These are phyloP conservation scores for Enteromius radiatus DNA, from an alignment of 2,797 vertebrate genomes.

Conservation along the genomic window DNA sequence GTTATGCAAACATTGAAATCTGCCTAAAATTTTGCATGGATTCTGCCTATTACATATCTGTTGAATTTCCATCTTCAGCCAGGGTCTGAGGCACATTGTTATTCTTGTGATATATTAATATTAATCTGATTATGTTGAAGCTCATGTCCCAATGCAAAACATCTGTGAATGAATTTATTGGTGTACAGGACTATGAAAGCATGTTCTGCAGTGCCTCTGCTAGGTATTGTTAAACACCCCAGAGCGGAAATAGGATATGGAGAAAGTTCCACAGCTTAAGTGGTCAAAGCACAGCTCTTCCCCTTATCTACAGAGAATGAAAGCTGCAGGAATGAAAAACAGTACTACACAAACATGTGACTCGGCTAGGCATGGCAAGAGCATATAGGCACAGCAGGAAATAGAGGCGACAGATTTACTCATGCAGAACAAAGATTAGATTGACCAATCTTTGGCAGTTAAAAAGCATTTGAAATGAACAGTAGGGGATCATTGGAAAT, in stretches of 20 bases:
- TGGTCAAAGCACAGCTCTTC: conserved; percentile 54
- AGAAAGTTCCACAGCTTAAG: conserved; percentile 63
- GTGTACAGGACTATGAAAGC: conserved; percentile 18
- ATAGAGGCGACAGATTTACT: conserved; percentile 56
- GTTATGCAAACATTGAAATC: not conserved
- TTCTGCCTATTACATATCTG: not conserved
- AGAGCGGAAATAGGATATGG: conserved; percentile 70
- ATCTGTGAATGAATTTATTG: not conserved
- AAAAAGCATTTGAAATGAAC: conserved; percentile 13
- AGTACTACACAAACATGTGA: conserved; percentile 60
- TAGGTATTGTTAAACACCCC: conserved; percentile 61
- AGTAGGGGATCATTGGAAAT: not conserved
- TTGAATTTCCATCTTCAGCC: not conserved
- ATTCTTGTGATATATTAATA: not conserved
- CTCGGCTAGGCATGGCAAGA: conserved; percentile 44
- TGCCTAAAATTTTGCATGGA: not conserved
- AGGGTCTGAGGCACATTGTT: not conserved
- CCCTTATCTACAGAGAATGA: conserved; percentile 54
- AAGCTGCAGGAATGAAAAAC: conserved; percentile 59
- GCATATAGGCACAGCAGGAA: conserved; percentile 60
- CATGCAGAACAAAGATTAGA: conserved; percentile 45
- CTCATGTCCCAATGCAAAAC: not conserved
- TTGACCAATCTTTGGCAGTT: conserved; percentile 24
- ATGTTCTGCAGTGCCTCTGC: conserved; percentile 15
- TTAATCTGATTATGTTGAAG: not conserved